A percentile compares a stretch with the other conserved stretches of the same genome.
phyloP scores from a whole-genome alignment of 2,888 invertebrate genomes.

The Meteorus cinctellus region DNA sequence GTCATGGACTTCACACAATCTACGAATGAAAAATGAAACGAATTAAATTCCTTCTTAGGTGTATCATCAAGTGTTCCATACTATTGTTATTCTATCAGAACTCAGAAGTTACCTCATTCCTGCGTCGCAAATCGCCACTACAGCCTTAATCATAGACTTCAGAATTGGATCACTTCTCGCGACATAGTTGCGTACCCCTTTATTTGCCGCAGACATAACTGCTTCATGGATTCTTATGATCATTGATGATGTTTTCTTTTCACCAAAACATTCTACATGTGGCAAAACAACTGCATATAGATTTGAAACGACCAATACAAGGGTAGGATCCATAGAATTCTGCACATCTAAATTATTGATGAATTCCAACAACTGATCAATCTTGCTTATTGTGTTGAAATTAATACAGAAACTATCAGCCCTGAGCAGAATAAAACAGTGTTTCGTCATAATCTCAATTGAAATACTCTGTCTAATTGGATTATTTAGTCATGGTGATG shows the following conservation, averaged over 20 bases:
- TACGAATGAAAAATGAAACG: not conserved
- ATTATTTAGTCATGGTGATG: not conserved
- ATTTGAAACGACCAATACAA: not conserved
- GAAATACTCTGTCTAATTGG: not conserved
- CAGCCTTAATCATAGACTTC: not conserved
- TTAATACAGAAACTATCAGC: constrained; percentile 40
- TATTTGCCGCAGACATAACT: not conserved
- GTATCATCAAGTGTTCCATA: not conserved
- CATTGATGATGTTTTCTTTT: not conserved
- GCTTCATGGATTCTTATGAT: not conserved
- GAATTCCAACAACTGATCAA: constrained; percentile 49
- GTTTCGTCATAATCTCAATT: not conserved
- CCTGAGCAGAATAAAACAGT: constrained; percentile 34
- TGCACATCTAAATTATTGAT: constrained; percentile 45
- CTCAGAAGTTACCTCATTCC: not conserved
- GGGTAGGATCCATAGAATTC: constrained; percentile 11
- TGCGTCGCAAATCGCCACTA: not conserved
- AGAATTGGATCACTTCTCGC: not conserved
- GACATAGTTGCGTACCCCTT: not conserved
- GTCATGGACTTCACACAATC: not conserved
- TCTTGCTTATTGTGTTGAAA: constrained; percentile 44
- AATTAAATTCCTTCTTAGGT: not conserved
- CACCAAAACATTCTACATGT: not conserved
- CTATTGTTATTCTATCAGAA: not conserved
- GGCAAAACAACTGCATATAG: not conserved